Percentiles rank a stretch among this genome's conserved stretches.
These are phyloP conservation scores for Mus caroli DNA, from an alignment of 2,797 vertebrate species.

Conservation along the genomic window DNA sequence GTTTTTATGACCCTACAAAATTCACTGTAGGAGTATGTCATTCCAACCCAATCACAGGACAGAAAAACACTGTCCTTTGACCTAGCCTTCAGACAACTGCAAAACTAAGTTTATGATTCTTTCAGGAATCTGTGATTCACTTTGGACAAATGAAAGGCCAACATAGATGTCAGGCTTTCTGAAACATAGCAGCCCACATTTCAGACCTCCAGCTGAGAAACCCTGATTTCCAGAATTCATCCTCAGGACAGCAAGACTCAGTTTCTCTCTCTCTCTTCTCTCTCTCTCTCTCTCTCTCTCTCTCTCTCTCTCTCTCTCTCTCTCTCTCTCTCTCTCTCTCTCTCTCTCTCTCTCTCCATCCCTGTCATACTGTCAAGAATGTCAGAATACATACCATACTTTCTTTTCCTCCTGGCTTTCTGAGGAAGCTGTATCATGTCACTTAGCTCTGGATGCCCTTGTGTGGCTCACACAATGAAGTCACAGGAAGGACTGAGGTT, in stretches of 20 bases:
- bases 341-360: too few species aligned
- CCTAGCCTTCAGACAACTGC: constrained; percentile 58
- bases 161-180: constrained; percentile 19
- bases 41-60: constrained; percentile 63
- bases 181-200: constrained; percentile 27
- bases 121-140: constrained; percentile 81
- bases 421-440: not conserved
- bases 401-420: not conserved
- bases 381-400: not conserved
- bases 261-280: too few species aligned
- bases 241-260: not conserved
- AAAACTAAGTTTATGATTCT: constrained; percentile 75
- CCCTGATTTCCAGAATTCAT: not conserved
- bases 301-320: too few species aligned
- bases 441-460: not conserved
- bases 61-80: constrained; percentile 72
- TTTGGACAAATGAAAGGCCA: constrained; percentile 62
- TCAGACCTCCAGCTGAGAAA: constrained; percentile 61
- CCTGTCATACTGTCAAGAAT: not conserved
- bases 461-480: not conserved
- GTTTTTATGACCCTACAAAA: constrained; percentile 71
- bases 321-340: too few species aligned
- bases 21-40: constrained; percentile 69
- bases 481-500: not conserved
- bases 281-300: too few species aligned